Percentiles rank a stretch among this genome's conserved stretches.
These are phyloP conservation scores for Nannoperca australis DNA, from an alignment of 2,797 vertebrate species.

Conservation along the genomic window DNA sequence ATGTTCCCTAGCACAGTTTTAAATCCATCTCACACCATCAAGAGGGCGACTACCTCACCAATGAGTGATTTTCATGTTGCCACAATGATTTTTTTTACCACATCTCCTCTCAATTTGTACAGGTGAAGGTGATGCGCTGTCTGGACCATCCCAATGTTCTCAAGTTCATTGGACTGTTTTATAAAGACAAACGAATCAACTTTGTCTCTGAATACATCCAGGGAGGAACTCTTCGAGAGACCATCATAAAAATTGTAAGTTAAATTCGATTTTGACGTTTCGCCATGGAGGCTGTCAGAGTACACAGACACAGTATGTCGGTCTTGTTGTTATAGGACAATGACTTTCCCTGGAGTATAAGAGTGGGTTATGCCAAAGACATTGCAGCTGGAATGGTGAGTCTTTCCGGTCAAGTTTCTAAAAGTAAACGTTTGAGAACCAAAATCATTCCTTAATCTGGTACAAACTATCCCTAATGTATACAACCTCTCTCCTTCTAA, in stretches of 20 bases:
- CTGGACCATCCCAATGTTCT: constrained; percentile 97
- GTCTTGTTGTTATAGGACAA: constrained; percentile 83
- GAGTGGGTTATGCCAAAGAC: constrained; percentile 95
- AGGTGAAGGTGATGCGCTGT: constrained; percentile 99
- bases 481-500: constrained; percentile 66
- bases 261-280: neutral
- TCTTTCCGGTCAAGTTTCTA: neutral
- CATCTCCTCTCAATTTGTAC: constrained; percentile 10
- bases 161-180: constrained; percentile 96
- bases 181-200: constrained; percentile 96
- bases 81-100: neutral
- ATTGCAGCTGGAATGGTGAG: constrained; percentile 96
- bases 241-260: constrained; percentile 93
- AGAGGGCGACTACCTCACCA: neutral
- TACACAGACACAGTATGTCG: neutral
- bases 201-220: constrained; percentile 97
- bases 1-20: neutral
- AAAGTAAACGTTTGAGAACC: neutral
- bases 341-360: constrained; percentile 91
- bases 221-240: constrained; percentile 92
- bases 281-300: neutral
- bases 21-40: constrained; percentile 2
- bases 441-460: neutral
- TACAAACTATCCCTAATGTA: constrained; percentile 1
- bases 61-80: neutral